These are phyloP conservation scores for Acanthornis magna DNA, from an alignment of 2,797 vertebrate genomes.

Conservation along the genomic window DNA sequence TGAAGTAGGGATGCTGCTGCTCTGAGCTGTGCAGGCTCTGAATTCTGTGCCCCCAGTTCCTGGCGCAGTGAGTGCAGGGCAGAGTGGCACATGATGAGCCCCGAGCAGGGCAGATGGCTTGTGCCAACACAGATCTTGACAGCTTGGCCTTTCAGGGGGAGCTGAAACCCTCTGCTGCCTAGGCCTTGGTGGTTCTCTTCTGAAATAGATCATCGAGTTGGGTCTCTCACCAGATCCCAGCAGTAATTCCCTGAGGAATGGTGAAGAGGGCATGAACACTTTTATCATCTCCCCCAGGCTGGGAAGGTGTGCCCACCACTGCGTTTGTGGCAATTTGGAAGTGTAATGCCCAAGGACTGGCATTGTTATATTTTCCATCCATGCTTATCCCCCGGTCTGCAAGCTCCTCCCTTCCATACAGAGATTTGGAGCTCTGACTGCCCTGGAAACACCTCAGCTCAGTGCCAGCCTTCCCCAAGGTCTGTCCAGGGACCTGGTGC, in stretches of 20 bases:
- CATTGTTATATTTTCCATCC: neutral
- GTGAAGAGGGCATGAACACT: neutral
- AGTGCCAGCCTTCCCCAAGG: neutral
- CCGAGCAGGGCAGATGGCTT: neutral
- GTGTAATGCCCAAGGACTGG: neutral
- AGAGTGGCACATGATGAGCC: neutral
- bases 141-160: neutral
- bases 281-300: neutral
- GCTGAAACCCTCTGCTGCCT: neutral
- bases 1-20: neutral
- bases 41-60: neutral
- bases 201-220: neutral
- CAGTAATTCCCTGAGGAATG: neutral
- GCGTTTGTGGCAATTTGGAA: neutral
- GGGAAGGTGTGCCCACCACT: neutral
- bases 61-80: neutral
- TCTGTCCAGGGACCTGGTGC: neutral
- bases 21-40: neutral
- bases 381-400: rapidly evolving
- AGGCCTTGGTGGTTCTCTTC: neutral
- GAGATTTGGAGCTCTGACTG: neutral
- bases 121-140: neutral
- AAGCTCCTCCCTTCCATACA: neutral
- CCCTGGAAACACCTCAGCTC: neutral
- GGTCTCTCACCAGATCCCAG: neutral